phyloP scores from a whole-genome alignment of 2,797 vertebrate genomes.

The Megalops cyprinoides region DNA sequence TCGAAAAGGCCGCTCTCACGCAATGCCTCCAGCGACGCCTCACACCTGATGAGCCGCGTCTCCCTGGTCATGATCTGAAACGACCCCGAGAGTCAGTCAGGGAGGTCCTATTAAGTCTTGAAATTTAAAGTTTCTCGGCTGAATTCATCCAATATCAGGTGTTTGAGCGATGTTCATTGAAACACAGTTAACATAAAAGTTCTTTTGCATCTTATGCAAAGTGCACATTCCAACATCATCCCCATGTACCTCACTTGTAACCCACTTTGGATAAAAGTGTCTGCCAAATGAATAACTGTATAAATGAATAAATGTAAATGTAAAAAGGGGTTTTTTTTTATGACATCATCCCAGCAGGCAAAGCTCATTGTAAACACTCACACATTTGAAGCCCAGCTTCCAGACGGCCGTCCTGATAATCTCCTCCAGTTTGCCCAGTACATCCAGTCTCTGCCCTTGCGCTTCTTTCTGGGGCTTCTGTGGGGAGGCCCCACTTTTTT shows the following conservation, averaged over 20 bases:
- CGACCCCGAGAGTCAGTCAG: background rate
- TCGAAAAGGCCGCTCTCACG: conserved; percentile 63
- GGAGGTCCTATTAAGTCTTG: background rate
- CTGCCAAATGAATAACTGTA: no score
- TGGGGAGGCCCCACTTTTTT: background rate
- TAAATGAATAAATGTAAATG: no score
- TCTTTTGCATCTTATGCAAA: no score
- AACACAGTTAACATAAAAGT: no score
- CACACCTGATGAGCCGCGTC: conserved; percentile 67
- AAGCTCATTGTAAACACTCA: conserved; percentile 42
- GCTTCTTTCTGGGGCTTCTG: background rate
- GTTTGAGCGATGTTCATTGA: no score
- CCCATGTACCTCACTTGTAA: no score
- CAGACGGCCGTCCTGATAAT: conserved; percentile 72
- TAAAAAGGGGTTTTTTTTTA: no score
- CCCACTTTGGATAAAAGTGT: no score
- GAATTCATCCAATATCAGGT: no score
- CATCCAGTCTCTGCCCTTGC: background rate
- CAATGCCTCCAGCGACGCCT: conserved; percentile 70
- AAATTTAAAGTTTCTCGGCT: no score
- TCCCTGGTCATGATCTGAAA: conserved; percentile 73
- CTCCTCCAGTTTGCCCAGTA: conserved; percentile 62
- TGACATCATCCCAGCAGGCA: no score
- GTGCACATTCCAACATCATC: no score
- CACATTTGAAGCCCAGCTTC: conserved; percentile 67